Base-by-base conservation (phyloP, 2,797 vertebrate genomes). In the Cryptoprocta ferox region DNA sequence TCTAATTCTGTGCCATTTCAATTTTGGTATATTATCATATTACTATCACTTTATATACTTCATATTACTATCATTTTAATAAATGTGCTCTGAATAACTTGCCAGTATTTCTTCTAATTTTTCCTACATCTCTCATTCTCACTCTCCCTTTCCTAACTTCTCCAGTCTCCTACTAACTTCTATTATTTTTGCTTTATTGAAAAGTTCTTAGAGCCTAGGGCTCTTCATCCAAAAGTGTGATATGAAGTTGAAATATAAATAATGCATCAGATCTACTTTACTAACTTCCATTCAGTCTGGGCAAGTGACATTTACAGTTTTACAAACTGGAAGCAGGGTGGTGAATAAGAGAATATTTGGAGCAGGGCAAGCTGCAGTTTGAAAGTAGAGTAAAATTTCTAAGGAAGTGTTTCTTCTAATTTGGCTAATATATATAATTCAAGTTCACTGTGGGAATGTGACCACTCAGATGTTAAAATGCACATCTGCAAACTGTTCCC, bases 251-350 rank as follows among this genome's bases (percentile, higher is more conserved):
- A 48, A 91, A 56, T 82, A 96, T 91, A 92, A 96, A 94, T 96
- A 97, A 97, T 96, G 70, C 45, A 95, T 94, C 71, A 48, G 56
- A 92, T 87, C 71, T 19, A 50, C 35, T 93, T 95, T 97, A 56
- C 87, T 66, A 79, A 92, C 68, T 94, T 96, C 80, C 28, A 63
- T 83, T 95, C 30, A 28, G 48, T 97, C 89, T 95, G 53, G 42
- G 56, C 61, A 87, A 88, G 66, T 93, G 98, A 94, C 89, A 94
- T 96, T 96, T 96, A 84, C 66, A 96, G 59, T 94, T 93, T 94
- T 94, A 89, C 92, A 83, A 97, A 95, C 35, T 42, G 14, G 71
- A 92, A 19, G 56, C n/a, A 79, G 42, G 70, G 80, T 32, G 16
- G 70, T 35, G 76, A 97, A 90, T 96, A 94, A 89, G 59, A 66